A percentile compares a stretch with the other conserved stretches of the same genome.
Evolutionary conservation across 2,113 vertebrate species (phyloP).

Genomic region (Pedionomus torquatus): DNA sequence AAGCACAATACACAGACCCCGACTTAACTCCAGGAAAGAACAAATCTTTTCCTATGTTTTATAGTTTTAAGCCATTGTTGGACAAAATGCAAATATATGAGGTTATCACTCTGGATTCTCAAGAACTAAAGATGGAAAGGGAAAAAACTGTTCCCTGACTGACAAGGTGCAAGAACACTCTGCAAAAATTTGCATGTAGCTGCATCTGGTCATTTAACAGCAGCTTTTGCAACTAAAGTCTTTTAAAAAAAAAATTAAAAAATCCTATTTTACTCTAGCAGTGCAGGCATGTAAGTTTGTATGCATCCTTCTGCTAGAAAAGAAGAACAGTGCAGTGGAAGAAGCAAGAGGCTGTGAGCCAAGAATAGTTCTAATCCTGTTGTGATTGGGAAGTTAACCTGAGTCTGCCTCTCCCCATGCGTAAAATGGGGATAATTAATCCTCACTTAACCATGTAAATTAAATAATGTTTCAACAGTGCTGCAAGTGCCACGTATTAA

Average conservation of each 20-base stretch:
- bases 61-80: not conserved
- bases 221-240: not conserved
- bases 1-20: slow-evolving; percentile 3
- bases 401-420: slow-evolving; percentile 58
- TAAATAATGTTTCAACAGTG: slow-evolving; percentile 63
- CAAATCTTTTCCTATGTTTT: not conserved
- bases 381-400: slow-evolving; percentile 47
- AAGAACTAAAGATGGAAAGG: not conserved
- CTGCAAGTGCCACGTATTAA: slow-evolving; percentile 57
- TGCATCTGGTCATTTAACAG: not conserved
- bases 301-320: not conserved
- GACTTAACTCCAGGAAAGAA: slow-evolving; percentile 10
- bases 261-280: not conserved
- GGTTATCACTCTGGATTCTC: not conserved
- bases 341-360: not conserved
- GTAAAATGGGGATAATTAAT: slow-evolving; percentile 68
- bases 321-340: not conserved
- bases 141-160: not conserved
- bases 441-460: slow-evolving; percentile 67
- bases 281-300: not conserved
- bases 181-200: not conserved
- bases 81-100: slow-evolving; percentile 1
- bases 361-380: slow-evolving; percentile 37
- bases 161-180: not conserved
- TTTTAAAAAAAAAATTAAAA: not conserved